A percentile compares a stretch with the other conserved stretches of the same genome.
Conservation (phyloP, 2,888 invertebrate genomes). For the Tinea trinotella region DNA sequence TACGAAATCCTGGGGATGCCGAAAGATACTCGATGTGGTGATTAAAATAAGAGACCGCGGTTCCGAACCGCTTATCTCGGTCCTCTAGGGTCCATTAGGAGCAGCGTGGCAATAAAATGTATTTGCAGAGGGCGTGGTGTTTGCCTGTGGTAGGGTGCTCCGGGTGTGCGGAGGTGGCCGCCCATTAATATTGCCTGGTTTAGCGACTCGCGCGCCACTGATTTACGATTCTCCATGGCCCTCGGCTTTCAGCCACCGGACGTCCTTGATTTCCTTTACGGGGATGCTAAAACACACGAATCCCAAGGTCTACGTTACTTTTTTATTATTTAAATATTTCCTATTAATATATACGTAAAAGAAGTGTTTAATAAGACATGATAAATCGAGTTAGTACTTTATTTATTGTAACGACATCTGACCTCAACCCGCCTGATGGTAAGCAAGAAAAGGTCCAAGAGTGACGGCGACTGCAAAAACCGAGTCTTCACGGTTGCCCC, state of each 20-base stretch:
- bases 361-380: no score
- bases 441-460: no score
- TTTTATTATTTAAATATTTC: no score
- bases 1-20: neutral
- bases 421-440: no score
- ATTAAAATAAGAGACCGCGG: constrained; percentile 16
- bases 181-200: constrained; percentile 22
- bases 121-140: constrained; percentile 21
- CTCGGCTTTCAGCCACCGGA: constrained; percentile 15
- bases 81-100: constrained; percentile 20
- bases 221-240: constrained; percentile 21
- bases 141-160: neutral
- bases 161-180: constrained; percentile 20
- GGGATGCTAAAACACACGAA: neutral
- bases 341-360: no score
- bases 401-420: no score
- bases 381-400: no score
- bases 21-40: constrained; percentile 9
- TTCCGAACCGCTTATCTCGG: constrained; percentile 17
- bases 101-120: constrained; percentile 22
- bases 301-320: no score
- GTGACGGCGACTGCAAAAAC: no score
- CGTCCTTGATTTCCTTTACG: constrained; percentile 17
- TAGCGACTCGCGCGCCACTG: constrained; percentile 19
- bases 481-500: no score